Evolutionary conservation across 64 coral and sea anemone genomes (phyloP).

Genomic region (Montipora foliosa): DNA sequence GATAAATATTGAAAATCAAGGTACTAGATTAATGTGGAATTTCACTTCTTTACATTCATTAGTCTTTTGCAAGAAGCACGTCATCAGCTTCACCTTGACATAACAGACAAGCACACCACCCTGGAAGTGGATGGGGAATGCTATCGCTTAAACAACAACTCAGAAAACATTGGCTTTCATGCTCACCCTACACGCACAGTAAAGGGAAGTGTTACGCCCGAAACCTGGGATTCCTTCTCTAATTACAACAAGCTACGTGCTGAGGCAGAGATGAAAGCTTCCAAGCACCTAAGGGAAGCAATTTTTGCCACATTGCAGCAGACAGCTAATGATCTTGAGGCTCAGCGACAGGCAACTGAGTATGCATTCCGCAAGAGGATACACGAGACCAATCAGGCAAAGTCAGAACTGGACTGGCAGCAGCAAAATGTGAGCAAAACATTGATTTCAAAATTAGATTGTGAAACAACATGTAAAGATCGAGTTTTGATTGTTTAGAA

Average conservation of each 20-base stretch:
- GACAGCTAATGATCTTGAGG: conserved; percentile 98
- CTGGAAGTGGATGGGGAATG: conserved; percentile 92
- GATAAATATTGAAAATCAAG: no score
- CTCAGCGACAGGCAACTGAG: conserved; percentile 91
- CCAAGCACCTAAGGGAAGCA: conserved; percentile 92
- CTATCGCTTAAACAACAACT: conserved; percentile 87
- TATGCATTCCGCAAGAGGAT: conserved; percentile 94
- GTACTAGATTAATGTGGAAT: no score
- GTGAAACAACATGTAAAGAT: no score
- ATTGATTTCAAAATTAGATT: neutral
- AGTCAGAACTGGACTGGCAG: conserved; percentile 95
- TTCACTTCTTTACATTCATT: neutral
- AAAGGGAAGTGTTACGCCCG: conserved; percentile 94
- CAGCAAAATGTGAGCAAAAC: conserved; percentile 89
- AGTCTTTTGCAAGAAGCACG: conserved; percentile 96
- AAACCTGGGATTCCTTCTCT: conserved; percentile 97
- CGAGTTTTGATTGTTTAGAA: no score
- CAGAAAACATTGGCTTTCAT: conserved; percentile 95
- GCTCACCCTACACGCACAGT: conserved; percentile 94
- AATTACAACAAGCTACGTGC: conserved; percentile 99
- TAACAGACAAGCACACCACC: conserved; percentile 93
- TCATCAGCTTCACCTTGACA: conserved; percentile 93
- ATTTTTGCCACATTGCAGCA: conserved; percentile 98
- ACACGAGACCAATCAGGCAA: conserved; percentile 95
- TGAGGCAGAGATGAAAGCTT: conserved; percentile 99